phyloP scores from a whole-genome alignment of 2,888 invertebrate genomes.

The Hecatera dysodea region DNA sequence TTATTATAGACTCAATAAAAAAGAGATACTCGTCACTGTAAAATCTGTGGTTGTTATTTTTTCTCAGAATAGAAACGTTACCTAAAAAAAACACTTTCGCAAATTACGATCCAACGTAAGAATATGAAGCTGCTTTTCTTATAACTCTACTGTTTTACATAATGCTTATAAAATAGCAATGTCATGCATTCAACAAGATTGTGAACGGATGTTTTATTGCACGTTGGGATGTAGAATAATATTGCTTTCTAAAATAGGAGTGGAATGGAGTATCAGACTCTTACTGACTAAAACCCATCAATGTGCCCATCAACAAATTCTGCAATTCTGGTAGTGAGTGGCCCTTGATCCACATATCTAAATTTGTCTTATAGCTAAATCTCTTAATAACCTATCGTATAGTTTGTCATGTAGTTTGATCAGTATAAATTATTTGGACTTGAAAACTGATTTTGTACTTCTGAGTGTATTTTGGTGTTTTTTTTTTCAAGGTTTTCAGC shows the following conservation, averaged over 20 bases:
- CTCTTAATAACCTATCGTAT: too few species aligned
- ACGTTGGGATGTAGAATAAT: not conserved
- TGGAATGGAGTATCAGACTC: too few species aligned
- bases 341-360: too few species aligned
- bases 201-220: conserved; percentile 8
- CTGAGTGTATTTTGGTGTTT: too few species aligned
- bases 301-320: too few species aligned
- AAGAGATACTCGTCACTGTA: not conserved
- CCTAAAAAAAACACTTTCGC: conserved; percentile 26
- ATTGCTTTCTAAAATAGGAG: conserved; percentile 14
- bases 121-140: conserved; percentile 1
- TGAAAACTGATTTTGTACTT: too few species aligned
- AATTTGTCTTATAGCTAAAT: too few species aligned
- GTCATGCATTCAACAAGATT: conserved; percentile 3
- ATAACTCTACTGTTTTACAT: conserved; percentile 23
- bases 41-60: not conserved
- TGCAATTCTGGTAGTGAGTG: too few species aligned
- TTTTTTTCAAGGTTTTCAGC: too few species aligned
- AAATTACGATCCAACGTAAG: conserved; percentile 15
- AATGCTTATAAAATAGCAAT: conserved; percentile 17
- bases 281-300: too few species aligned
- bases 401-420: too few species aligned
- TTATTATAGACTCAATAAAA: not conserved
- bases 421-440: too few species aligned
- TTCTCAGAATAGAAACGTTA: not conserved